A percentile compares a stretch with the other conserved stretches of the same genome.
These are phyloP conservation scores for Vanacampus margaritifer DNA, from an alignment of 2,113 vertebrate species.

Conservation along the genomic window DNA sequence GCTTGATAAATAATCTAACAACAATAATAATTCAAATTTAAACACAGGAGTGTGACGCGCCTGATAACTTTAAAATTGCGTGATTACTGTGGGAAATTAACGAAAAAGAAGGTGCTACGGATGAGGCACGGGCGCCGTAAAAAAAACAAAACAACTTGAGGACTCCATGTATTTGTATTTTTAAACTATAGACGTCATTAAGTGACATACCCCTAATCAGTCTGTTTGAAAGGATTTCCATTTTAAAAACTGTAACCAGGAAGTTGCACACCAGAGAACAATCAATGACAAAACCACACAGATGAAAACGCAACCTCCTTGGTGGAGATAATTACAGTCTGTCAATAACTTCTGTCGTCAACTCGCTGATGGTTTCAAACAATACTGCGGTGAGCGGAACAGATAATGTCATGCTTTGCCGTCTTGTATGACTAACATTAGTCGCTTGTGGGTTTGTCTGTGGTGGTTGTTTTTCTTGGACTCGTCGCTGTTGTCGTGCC, in stretches of 20 bases:
- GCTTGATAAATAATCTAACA: no score
- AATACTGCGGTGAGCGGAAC: slow-evolving; percentile 12
- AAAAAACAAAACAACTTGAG: no score
- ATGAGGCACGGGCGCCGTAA: no score
- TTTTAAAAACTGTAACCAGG: background rate
- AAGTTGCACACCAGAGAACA: background rate
- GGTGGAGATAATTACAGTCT: slow-evolving; percentile 26
- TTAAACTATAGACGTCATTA: no score
- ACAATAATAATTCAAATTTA: no score
- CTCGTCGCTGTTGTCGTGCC: slow-evolving; percentile 9
- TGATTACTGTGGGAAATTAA: no score
- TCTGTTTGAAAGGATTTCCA: background rate
- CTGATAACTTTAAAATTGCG: no score
- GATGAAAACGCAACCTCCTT: background rate
- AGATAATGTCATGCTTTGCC: background rate
- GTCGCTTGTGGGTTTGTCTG: slow-evolving; percentile 33
- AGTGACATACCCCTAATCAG: background rate
- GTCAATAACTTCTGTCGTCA: slow-evolving; percentile 27
- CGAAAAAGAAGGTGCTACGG: no score
- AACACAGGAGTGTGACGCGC: no score
- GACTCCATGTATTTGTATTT: no score
- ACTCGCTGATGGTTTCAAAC: slow-evolving; percentile 28
- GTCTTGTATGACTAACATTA: slow-evolving; percentile 1
- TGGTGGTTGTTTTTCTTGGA: slow-evolving; percentile 30
- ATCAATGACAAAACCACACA: background rate